phyloP scores from a whole-genome alignment of 1,140 invertebrate species.

The Tyrophagus putrescentiae region DNA sequence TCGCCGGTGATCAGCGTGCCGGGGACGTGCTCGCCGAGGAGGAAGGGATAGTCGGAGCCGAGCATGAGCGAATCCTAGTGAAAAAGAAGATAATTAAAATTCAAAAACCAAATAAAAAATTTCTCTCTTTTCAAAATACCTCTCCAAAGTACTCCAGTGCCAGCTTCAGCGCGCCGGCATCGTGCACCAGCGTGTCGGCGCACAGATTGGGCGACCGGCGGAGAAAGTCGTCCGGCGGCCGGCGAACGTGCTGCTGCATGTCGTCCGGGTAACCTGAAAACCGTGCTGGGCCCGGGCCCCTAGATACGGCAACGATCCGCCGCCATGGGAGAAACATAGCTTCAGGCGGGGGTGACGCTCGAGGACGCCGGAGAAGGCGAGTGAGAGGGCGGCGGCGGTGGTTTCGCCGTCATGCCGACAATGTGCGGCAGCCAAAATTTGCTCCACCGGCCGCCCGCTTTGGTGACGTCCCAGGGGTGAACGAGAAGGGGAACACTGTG shows the following conservation, averaged over 20 bases:
- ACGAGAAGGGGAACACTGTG: constrained; percentile 40
- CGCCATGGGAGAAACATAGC: constrained; percentile 47
- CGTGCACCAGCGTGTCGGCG: constrained; percentile 44
- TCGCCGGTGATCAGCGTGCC: constrained; percentile 42
- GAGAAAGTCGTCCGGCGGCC: constrained; percentile 37
- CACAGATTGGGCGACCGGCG: constrained; percentile 36
- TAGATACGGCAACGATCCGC: constrained; percentile 45
- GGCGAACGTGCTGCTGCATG: constrained; percentile 32
- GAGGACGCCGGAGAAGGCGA: constrained; percentile 45
- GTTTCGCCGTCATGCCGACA: constrained; percentile 49
- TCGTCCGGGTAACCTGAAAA: constrained; percentile 21
- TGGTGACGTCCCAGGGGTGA: constrained; percentile 48
- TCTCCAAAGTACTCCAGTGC: constrained; percentile 42
- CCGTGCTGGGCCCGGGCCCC: constrained; percentile 41
- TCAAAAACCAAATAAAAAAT: neutral
- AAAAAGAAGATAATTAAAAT: constrained; percentile 15
- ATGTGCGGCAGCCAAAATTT: constrained; percentile 50
- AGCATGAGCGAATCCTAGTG: constrained; percentile 40
- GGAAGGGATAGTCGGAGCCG: constrained; percentile 47
- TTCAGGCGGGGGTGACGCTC: constrained; percentile 36
- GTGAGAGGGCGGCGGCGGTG: constrained; percentile 40
- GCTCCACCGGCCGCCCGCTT: constrained; percentile 35
- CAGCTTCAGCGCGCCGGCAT: constrained; percentile 37
- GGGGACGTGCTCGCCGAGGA: constrained; percentile 42
- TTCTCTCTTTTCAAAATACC: constrained; percentile 41